Conservation (phyloP, 2,113 vertebrate genomes). For the Echinops telfairi region DNA sequence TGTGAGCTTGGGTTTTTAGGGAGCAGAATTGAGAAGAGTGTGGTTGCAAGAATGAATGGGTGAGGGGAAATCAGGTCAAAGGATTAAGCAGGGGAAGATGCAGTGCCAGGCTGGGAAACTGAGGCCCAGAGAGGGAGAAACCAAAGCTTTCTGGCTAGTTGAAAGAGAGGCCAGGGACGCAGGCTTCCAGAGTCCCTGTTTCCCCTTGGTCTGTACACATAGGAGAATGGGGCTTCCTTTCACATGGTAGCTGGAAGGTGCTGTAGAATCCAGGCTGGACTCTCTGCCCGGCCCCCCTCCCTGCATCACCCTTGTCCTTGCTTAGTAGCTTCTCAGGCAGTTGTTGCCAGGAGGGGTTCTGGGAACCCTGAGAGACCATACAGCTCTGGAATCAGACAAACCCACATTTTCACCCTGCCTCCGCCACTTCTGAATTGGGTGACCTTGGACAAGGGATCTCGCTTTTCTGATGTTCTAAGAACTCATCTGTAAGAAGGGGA, state of each 20-base stretch:
- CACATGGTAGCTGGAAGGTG: not conserved
- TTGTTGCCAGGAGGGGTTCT: not conserved
- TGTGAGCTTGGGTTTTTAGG: not conserved
- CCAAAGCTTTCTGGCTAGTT: not conserved
- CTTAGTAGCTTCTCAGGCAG: not conserved
- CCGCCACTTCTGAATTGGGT: not conserved
- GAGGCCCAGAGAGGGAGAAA: not conserved
- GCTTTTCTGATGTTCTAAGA: not conserved
- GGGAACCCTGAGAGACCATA: not conserved
- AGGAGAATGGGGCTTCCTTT: not conserved
- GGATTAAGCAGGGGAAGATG: not conserved
- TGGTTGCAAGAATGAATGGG: not conserved
- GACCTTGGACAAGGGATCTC: not conserved
- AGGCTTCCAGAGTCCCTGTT: not conserved
- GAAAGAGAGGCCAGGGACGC: not conserved
- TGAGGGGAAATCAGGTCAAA: not conserved
- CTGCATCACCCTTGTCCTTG: not conserved
- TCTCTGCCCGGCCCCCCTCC: not conserved
- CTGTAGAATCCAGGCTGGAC: not conserved
- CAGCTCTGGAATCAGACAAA: not conserved
- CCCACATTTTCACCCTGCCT: not conserved
- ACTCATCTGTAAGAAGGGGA: conserved; percentile 10
- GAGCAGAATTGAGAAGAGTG: not conserved
- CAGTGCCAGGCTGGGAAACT: not conserved
- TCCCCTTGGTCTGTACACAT: not conserved